Percentiles rank a stretch among this genome's conserved stretches.
Evolutionary conservation across 2,888 invertebrate species (phyloP).

Genomic region (Ichneumoninae sp.): DNA sequence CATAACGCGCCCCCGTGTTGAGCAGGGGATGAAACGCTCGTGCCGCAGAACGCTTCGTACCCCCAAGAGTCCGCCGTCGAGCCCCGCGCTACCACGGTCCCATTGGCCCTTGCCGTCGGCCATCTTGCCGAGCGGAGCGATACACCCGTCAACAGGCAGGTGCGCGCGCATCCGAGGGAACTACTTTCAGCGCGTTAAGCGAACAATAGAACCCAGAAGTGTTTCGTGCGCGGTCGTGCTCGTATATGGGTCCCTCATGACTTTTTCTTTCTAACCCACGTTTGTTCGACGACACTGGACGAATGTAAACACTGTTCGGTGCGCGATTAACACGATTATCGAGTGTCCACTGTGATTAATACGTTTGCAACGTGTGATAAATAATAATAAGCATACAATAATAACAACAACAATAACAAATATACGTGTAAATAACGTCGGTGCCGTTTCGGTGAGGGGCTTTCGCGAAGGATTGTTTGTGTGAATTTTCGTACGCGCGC

Average conservation of each 20-base stretch:
- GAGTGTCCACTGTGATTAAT: constrained; percentile 49
- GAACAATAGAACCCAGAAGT: constrained; percentile 84
- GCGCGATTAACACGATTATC: constrained; percentile 59
- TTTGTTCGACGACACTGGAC: constrained; percentile 65
- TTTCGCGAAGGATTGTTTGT: constrained; percentile 51
- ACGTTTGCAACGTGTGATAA: constrained; percentile 35
- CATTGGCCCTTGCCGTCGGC: constrained; percentile 75
- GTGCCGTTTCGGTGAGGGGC: constrained; percentile 11
- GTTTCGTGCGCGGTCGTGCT: constrained; percentile 83
- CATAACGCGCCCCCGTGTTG: not conserved
- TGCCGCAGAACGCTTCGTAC: constrained; percentile 55
- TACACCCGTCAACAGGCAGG: constrained; percentile 76
- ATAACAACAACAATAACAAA: constrained; percentile 19
- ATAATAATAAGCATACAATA: not conserved
- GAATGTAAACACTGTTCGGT: constrained; percentile 74
- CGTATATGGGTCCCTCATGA: constrained; percentile 78
- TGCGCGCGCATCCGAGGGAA: constrained; percentile 82
- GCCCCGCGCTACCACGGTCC: constrained; percentile 13
- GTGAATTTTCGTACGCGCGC: constrained; percentile 3
- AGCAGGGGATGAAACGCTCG: constrained; percentile 47
- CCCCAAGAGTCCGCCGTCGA: constrained; percentile 53
- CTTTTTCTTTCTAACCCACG: constrained; percentile 72
- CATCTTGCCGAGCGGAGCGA: constrained; percentile 76
- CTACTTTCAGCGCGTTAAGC: constrained; percentile 84
- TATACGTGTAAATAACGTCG: not conserved